Evolutionary conservation across 2,797 vertebrate genomes (phyloP).

Genomic region (Micropoecilia bifurca): DNA sequence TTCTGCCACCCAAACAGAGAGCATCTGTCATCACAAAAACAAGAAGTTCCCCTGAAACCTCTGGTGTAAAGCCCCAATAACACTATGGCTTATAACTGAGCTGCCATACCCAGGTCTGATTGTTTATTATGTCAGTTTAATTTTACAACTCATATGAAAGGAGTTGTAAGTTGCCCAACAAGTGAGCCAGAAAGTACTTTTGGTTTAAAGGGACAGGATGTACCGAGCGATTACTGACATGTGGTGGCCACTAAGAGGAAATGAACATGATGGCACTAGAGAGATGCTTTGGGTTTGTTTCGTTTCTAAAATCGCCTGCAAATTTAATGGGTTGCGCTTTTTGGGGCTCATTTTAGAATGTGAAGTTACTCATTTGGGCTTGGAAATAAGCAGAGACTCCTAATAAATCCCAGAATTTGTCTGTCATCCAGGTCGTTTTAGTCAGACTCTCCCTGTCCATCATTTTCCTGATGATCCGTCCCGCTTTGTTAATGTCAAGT

Average conservation of each 20-base stretch:
- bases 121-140: neutral
- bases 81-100: neutral
- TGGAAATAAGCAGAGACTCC: too few relatives aligned
- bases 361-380: too few relatives aligned
- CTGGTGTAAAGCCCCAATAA: neutral
- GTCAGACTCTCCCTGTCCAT: too few relatives aligned
- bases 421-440: too few relatives aligned
- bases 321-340: too few relatives aligned
- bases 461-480: too few relatives aligned
- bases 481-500: too few relatives aligned
- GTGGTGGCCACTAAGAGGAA: neutral
- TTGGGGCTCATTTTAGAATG: too few relatives aligned
- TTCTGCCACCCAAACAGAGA: neutral
- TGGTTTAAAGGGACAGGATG: neutral
- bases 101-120: neutral
- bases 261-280: neutral
- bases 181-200: neutral
- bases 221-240: too few relatives aligned
- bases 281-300: too few relatives aligned
- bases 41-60: neutral
- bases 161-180: neutral
- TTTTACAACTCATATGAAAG: neutral
- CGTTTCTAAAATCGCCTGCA: too few relatives aligned
- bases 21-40: neutral
- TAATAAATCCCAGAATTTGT: too few relatives aligned